Evolutionary conservation across 2,888 invertebrate species (phyloP), one percentile per base, ranked within the genome.

Genomic region (Cyaniris semiargus): DNA sequence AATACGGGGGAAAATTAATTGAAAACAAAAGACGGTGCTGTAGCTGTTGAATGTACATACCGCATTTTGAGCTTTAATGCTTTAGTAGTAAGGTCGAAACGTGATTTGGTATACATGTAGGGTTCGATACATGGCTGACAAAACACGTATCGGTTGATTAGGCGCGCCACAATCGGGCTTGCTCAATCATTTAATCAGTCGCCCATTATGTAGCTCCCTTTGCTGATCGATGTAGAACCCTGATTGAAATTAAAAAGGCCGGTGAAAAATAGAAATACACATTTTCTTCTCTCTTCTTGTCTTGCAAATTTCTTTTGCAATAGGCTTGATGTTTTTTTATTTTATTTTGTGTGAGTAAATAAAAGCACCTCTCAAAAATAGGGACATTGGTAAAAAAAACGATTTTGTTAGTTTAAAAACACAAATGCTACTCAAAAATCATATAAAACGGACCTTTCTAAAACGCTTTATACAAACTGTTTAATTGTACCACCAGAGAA

Each of bases 151-250:
- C 18, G 66, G 66, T 21, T 66, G 66, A 66, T 66, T 66, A 66
- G 27, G 66, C 27, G 60, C 21, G 21, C 66, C 66, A 66, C 66
- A 66, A 66, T 66, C 27, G 66, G 27, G 66, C 66, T 15, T 13
- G 27, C 66, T 66, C 66, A 66, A 27, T 66, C 66, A 66, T 66
- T 66, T 66, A 66, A 66, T 66, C 66, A 66, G 66, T 66, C 15
- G 27, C 66, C 66, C 27, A 66, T 66, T 66, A 66, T 66, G 66
- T 66, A 60, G 60, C 60, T 66, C 66, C 31, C 66, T 66, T 5
- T 66, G 27, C 66, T 6, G 10, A 66, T 66, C 60, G 27, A 66
- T 27, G 27, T 66, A 18, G 27, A 31, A 53, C 53, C 15, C 15
- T 7, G 4, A 66, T 31, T 66, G 15, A 66, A 31, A 66, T 31